A percentile compares a stretch with the other conserved stretches of the same genome.
Conservation (phyloP, 2,113 vertebrate genomes). For the Neoarius graeffei region DNA sequence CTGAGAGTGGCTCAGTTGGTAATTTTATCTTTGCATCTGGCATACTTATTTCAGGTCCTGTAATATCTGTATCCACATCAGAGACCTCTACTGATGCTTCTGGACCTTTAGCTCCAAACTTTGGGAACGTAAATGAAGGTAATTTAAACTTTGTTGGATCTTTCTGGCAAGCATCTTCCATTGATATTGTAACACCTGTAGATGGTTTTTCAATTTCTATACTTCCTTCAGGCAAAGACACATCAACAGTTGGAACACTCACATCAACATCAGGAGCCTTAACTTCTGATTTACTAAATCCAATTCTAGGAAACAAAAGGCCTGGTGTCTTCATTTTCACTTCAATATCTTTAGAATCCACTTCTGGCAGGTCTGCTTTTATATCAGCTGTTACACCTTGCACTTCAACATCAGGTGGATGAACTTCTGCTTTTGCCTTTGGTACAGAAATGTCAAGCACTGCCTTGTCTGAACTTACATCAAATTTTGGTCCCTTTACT, state of each 20-base stretch:
- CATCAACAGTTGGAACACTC: conserved; percentile 28
- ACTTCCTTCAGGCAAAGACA: conserved; percentile 25
- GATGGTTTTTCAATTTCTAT: conserved; percentile 25
- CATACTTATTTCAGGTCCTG: too few relatives aligned
- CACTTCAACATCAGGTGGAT: neutral
- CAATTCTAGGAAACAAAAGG: conserved; percentile 56
- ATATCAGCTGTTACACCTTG: conserved; percentile 9
- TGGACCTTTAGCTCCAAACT: too few relatives aligned
- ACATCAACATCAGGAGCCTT: conserved; percentile 34
- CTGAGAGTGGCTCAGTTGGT: too few relatives aligned
- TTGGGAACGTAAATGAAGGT: too few relatives aligned
- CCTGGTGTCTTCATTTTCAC: conserved; percentile 40
- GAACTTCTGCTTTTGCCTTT: neutral
- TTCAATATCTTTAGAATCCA: conserved; percentile 26
- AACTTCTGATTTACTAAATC: conserved; percentile 53
- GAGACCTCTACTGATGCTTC: too few relatives aligned
- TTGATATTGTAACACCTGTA: conserved; percentile 1
- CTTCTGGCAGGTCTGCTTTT: conserved; percentile 4
- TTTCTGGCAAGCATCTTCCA: conserved; percentile 29
- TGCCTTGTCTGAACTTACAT: neutral
- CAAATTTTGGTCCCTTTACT: conserved; percentile 44
- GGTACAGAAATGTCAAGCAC: neutral
- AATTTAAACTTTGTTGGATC: conserved; percentile 53
- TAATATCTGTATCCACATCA: too few relatives aligned
- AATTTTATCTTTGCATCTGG: too few relatives aligned